Evolutionary conservation across 2,888 invertebrate genomes (phyloP).

Genomic region (Apocheima hispidaria): DNA sequence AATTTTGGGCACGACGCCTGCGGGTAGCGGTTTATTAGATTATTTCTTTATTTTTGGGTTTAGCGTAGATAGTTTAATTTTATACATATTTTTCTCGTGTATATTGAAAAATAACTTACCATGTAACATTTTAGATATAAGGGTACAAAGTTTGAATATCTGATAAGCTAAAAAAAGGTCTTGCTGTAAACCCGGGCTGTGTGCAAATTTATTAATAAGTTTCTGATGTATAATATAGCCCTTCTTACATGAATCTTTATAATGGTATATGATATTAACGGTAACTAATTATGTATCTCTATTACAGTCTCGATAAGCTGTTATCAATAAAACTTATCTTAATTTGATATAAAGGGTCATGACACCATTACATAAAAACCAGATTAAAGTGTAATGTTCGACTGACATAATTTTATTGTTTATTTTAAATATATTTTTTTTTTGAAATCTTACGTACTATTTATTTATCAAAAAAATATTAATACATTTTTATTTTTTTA

Average conservation of each 20-base stretch:
- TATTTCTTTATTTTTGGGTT: too few relatives aligned
- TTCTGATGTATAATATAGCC: neutral
- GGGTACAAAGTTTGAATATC: conserved; percentile 5
- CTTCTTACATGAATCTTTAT: neutral
- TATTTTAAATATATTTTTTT: neutral
- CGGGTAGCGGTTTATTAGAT: too few relatives aligned
- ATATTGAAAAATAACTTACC: neutral
- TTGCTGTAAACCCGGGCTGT: neutral
- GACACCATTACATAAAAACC: conserved; percentile 12
- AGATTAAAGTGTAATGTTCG: conserved; percentile 2
- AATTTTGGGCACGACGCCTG: too few relatives aligned
- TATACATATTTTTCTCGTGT: too few relatives aligned
- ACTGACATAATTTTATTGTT: conserved; percentile 4
- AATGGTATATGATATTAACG: neutral
- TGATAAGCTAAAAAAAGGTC: neutral
- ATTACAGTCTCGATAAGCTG: neutral
- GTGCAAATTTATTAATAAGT: conserved; percentile 4
- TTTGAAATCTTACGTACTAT: neutral
- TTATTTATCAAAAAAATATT: neutral
- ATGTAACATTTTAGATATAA: neutral
- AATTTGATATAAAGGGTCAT: conserved; percentile 18
- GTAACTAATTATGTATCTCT: neutral
- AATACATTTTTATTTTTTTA: neutral
- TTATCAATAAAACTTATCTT: conserved; percentile 19
- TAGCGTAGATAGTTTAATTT: too few relatives aligned